Base-by-base conservation (phyloP, 2,113 vertebrate genomes). In the Chionis minor region DNA sequence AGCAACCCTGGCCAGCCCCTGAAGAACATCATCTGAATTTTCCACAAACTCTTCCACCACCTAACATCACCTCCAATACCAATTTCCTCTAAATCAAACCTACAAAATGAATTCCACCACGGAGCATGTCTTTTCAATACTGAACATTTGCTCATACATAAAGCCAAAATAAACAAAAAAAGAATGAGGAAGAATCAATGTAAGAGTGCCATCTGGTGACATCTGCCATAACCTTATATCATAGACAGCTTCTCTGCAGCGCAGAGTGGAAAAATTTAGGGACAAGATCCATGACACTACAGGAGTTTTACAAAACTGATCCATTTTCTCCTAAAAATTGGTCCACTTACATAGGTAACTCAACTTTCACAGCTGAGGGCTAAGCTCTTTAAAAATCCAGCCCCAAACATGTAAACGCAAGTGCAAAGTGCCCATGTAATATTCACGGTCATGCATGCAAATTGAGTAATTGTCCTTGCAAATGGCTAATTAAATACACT, bases 191-290 rank as follows among this genome's bases (percentile, higher is more conserved):
- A 89, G 88, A 81, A 79, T 52, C 80, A 88, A 96, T 92, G 88
- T 95, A 94, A 96, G 79, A 95, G 94, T 95, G 94, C 88, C 95
- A 94, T 55, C 96, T 96, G 96, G 96, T 93, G 95, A 94, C 86
- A 93, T 81, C 88, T 75, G 92, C 73, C 80, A 94, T 51, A 84
- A 92, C 73, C 73, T 10, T 56, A 4, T 42, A 74, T 19, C 77
- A 66, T 24, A 69, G 54, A 69, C 38, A 63, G 51, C 75, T 85
- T 3, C 74, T 71, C 92, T 81, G 88, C 88, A 72, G 56, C 28
- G 86, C 75, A 59, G 65, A 7, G 12, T 30, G 51, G 66, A 52
- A 32, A 63, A 59, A 89, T 30, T 10, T 11, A 61, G 21, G 21
- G 49, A 69, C 17, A 21, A 42, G 35, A 21, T 16, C 32, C 12